These are phyloP conservation scores for Centropristis striata DNA, from an alignment of 2,113 vertebrate species.

Conservation along the genomic window DNA sequence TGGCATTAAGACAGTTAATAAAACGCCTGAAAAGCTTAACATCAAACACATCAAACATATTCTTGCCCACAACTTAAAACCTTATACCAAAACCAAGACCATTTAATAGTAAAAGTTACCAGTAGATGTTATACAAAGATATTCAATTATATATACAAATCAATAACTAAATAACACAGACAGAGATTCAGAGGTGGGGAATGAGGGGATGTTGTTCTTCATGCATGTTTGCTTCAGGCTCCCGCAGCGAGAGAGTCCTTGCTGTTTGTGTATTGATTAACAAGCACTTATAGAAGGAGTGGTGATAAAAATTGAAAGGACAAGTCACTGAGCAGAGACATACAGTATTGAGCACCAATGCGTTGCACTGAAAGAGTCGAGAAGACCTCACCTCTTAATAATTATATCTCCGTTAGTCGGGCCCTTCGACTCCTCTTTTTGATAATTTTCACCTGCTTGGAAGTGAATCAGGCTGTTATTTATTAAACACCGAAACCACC, in stretches of 20 bases:
- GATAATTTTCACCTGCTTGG: slow-evolving; percentile 32
- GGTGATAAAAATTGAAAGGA: slow-evolving; percentile 72
- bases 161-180: not conserved
- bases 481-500: slow-evolving; percentile 47
- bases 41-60: slow-evolving; percentile 31
- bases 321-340: slow-evolving; percentile 63
- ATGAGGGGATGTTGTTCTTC: slow-evolving; percentile 46
- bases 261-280: slow-evolving; percentile 74
- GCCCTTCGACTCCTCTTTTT: not conserved
- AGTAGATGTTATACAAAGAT: not conserved
- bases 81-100: too few relatives aligned
- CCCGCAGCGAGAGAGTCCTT: slow-evolving; percentile 40
- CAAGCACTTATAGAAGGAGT: slow-evolving; percentile 51
- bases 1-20: not conserved
- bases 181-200: slow-evolving; percentile 30
- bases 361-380: slow-evolving; percentile 2
- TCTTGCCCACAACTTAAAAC: not conserved
- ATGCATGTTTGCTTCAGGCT: slow-evolving; percentile 56
- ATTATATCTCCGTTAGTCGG: slow-evolving; percentile 12
- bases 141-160: slow-evolving; percentile 16
- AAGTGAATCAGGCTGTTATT: slow-evolving; percentile 43
- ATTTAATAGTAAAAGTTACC: not conserved
- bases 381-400: slow-evolving; percentile 17
- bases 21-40: not conserved
- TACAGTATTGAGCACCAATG: slow-evolving; percentile 7